Percentiles rank a stretch among this genome's conserved stretches.
phyloP scores from a whole-genome alignment of 2,797 vertebrate genomes.

The Syndactyla subalaris region DNA sequence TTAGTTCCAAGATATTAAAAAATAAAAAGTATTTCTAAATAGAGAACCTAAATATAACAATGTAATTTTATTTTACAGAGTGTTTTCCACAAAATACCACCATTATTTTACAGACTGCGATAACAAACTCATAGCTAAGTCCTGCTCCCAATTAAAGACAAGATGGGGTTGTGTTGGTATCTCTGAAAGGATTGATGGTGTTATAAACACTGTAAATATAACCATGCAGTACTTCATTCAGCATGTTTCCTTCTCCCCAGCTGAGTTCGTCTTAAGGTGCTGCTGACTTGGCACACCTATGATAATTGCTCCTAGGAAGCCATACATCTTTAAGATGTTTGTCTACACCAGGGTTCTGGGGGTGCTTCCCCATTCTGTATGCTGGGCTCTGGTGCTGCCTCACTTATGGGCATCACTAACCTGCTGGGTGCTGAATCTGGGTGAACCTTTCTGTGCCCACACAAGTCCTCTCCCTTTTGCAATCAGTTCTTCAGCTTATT shows the following conservation, averaged over 20 bases:
- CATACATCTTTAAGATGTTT: background rate
- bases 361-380: background rate
- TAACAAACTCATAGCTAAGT: background rate
- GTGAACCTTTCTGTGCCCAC: too few species aligned
- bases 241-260: background rate
- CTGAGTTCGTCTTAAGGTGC: background rate
- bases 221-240: background rate
- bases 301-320: background rate
- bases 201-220: background rate
- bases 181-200: background rate
- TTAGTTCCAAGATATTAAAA: background rate
- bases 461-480: background rate
- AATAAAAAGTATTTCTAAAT: background rate
- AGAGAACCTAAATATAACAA: background rate
- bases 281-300: background rate
- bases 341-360: background rate
- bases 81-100: background rate
- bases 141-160: background rate
- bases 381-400: background rate
- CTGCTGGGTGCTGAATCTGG: too few species aligned
- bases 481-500: background rate
- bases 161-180: background rate
- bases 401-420: rapidly evolving
- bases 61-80: background rate
- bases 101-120: background rate